Evolutionary conservation across 2,888 invertebrate species (phyloP), one percentile per base, ranked within the genome.

Genomic region (Melanophora roralis): DNA sequence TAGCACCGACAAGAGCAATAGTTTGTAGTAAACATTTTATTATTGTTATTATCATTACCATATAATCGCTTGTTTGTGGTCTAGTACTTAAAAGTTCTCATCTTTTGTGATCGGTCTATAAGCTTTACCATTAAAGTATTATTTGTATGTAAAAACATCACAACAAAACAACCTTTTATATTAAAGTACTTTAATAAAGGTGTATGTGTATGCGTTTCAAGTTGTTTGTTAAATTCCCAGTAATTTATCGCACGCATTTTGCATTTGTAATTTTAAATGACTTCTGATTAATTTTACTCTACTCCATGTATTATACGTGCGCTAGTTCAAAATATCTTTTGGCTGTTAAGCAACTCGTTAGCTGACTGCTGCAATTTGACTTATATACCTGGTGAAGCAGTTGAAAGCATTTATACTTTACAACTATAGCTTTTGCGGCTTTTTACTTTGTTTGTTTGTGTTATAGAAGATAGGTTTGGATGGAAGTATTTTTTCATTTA

Each of bases 201-300:
- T 34, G 4, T 62, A 32, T 43, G 36, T 53, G 5, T 23, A 5
- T 34, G 4, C 53, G 32, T 43, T 6, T 53, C 12, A 14, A 36
- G 67, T 51, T 76, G 72, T 76, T 75, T 71, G 72, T 67, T 67
- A 45, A 64, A 76, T 84, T 87, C 88, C 84, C 84, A 75, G 86
- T 88, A 88, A 88, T 87, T 87, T 86, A 87, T 85, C 85, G 88
- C 85, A 87, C 87, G 87, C 87, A 88, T 88, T 88, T 88, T 86
- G 87, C 87, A 87, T 87, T 87, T 86, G 84, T 86, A 88, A 84
- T 84, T 84, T 82, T 83, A 82, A 81, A 74, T 82, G 84, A 84
- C 84, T 88, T 87, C 87, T 86, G 86, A 85, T 86, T 88, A 87
- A 88, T 86, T 87, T 83, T 78, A 82, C 71, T 77, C 51, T 67